A percentile compares a stretch with the other conserved stretches of the same genome.
Evolutionary conservation across 2,888 invertebrate species (phyloP).

Genomic region (Sericinus montela): DNA sequence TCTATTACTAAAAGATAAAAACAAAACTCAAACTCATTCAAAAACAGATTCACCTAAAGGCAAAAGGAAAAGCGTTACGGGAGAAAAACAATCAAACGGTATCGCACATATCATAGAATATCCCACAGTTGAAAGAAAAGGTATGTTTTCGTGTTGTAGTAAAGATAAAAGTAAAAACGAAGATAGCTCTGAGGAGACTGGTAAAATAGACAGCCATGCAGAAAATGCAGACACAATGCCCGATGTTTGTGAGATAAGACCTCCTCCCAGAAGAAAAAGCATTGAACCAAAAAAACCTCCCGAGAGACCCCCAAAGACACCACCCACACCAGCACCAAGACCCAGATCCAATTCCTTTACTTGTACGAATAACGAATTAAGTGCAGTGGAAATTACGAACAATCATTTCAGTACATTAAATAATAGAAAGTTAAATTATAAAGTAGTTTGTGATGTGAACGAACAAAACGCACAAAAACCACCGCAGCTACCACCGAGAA

Average conservation of each 20-base stretch:
- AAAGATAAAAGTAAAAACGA: constrained; percentile 78
- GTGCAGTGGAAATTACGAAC: constrained; percentile 61
- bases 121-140: constrained; percentile 85
- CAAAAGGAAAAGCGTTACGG: constrained; percentile 61
- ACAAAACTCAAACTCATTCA: constrained; percentile 44
- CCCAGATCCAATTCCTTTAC: constrained; percentile 80
- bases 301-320: constrained; percentile 83
- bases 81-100: constrained; percentile 64
- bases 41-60: constrained; percentile 69
- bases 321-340: constrained; percentile 69
- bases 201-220: constrained; percentile 51
- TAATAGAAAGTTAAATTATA: constrained; percentile 65
- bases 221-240: constrained; percentile 67
- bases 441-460: constrained; percentile 68
- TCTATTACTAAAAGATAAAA: constrained; percentile 68
- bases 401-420: constrained; percentile 70
- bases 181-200: constrained; percentile 66
- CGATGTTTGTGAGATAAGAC: constrained; percentile 77
- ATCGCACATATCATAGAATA: constrained; percentile 83
- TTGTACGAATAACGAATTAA: constrained; percentile 61
- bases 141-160: constrained; percentile 85
- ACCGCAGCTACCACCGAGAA: constrained; percentile 76
- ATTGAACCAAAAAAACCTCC: constrained; percentile 80
- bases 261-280: constrained; percentile 81
- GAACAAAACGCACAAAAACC: constrained; percentile 57